Conservation (phyloP, 2,888 invertebrate species). For the Pammene aurita region DNA sequence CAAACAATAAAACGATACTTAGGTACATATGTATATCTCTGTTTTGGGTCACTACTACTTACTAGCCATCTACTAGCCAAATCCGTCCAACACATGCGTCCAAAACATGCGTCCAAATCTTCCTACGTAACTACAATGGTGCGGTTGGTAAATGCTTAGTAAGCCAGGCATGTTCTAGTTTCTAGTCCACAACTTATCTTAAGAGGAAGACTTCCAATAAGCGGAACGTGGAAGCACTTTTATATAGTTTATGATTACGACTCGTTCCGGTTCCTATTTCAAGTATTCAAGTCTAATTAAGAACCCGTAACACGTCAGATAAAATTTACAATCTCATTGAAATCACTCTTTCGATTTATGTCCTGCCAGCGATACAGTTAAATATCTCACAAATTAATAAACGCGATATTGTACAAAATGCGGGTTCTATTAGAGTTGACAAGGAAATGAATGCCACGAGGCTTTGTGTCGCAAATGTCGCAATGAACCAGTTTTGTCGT, state of each 20-base stretch:
- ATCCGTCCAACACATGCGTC: no score
- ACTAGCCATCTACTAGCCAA: no score
- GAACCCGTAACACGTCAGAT: constrained; percentile 10
- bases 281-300: constrained; percentile 10
- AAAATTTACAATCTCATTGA: constrained; percentile 27
- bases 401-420: constrained; percentile 47
- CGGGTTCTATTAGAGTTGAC: constrained; percentile 51
- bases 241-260: constrained; percentile 14
- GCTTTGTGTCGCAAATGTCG: constrained; percentile 59
- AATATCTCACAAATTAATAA: constrained; percentile 47
- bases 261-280: constrained; percentile 22
- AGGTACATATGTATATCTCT: no score
- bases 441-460: constrained; percentile 60
- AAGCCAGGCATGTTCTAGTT: background rate
- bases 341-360: constrained; percentile 26
- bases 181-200: constrained; percentile 54
- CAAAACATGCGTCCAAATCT: no score
- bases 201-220: constrained; percentile 47
- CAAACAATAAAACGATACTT: no score
- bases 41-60: no score
- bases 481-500: constrained; percentile 53
- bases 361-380: background rate
- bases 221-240: constrained; percentile 35
- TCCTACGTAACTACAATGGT: no score
- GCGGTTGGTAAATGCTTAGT: no score